Percentiles rank a stretch among this genome's conserved stretches.
Conservation (phyloP, 1,140 invertebrate species). For the Hylaeus anthracinus region DNA sequence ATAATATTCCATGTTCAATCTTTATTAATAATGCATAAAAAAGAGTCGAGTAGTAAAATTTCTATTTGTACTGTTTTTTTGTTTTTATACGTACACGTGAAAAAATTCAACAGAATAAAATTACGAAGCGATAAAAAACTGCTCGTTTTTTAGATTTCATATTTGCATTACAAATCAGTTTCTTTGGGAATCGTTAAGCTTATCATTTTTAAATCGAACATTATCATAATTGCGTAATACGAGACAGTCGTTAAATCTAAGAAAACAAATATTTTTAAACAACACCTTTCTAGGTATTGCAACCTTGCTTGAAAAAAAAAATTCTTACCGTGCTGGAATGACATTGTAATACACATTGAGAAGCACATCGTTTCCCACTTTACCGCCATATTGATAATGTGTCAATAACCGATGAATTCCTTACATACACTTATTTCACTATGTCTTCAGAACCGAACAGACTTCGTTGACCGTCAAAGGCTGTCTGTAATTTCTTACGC, state of each 20-base stretch:
- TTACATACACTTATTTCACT: not conserved
- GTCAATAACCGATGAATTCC: conserved; percentile 55
- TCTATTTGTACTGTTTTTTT: not conserved
- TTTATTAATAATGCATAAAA: not conserved
- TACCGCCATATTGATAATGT: conserved; percentile 63
- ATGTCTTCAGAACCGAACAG: not conserved
- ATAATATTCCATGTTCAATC: not conserved
- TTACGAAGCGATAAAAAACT: not conserved
- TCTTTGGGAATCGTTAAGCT: conserved; percentile 8
- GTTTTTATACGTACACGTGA: not conserved
- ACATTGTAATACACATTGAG: conserved; percentile 38
- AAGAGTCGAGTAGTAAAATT: not conserved
- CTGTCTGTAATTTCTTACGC: not conserved
- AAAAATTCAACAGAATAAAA: not conserved
- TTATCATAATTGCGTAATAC: not conserved
- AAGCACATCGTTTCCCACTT: conserved; percentile 49
- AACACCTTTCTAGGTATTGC: not conserved
- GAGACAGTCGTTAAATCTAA: not conserved
- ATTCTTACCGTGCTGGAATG: conserved; percentile 40
- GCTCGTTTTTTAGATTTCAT: not conserved
- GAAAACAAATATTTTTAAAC: not conserved
- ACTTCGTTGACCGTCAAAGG: not conserved
- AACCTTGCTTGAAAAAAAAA: conserved; percentile 42
- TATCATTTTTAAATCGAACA: conserved; percentile 5
- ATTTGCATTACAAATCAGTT: conserved; percentile 21